Conservation (phyloP, 1,140 invertebrate genomes). For the Chelonus insularis region DNA sequence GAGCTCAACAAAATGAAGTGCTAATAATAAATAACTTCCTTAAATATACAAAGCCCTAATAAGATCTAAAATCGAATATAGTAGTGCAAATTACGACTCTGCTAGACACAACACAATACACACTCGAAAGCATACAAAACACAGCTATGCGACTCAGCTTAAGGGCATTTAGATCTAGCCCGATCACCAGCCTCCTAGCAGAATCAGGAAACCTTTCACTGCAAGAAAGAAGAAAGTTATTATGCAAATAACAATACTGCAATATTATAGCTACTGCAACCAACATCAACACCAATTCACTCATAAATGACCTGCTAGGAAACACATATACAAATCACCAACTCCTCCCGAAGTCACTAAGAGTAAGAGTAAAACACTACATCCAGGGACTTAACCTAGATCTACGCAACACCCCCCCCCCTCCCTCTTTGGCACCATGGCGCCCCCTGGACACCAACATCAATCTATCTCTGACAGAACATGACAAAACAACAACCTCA, state of each 20-base stretch:
- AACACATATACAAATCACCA: too few species aligned
- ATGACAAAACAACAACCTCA: background rate
- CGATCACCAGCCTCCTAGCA: background rate
- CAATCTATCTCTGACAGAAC: background rate
- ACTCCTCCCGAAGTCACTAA: background rate
- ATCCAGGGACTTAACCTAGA: background rate
- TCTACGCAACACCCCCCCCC: background rate
- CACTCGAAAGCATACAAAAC: slow-evolving; percentile 1
- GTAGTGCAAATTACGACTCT: slow-evolving; percentile 30
- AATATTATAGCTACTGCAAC: background rate
- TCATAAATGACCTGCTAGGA: slow-evolving; percentile 9
- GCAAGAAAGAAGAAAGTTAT: background rate
- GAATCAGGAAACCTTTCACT: background rate
- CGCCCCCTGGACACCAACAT: background rate
- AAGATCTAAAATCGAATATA: slow-evolving; percentile 34
- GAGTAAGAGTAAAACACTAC: background rate
- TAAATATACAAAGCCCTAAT: slow-evolving; percentile 27
- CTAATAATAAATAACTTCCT: slow-evolving; percentile 14
- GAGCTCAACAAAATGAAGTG: slow-evolving; percentile 26
- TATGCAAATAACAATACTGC: background rate
- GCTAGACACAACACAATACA: slow-evolving; percentile 24
- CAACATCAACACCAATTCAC: background rate
- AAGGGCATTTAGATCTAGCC: slow-evolving; percentile 13
- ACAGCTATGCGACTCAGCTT: background rate
- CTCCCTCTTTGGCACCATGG: background rate